These are phyloP conservation scores for Aphidoletes aphidimyza DNA, from an alignment of 2,888 invertebrate genomes.

Conservation along the genomic window DNA sequence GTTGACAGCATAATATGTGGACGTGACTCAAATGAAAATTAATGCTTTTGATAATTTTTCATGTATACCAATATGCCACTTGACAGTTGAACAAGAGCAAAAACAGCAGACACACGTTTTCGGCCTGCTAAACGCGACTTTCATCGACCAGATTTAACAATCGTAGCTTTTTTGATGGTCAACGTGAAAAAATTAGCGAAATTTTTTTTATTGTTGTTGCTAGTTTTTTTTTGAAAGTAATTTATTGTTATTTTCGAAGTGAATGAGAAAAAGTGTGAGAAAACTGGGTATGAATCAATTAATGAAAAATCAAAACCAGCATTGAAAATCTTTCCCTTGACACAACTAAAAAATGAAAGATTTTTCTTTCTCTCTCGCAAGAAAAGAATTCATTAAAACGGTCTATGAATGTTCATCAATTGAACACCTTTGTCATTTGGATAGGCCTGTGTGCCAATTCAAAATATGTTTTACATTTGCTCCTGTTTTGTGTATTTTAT, in stretches of 20 bases:
- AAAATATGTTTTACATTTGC: too few species aligned
- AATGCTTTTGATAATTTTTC: conserved; percentile 55
- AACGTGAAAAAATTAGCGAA: conserved; percentile 9
- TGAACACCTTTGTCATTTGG: too few species aligned
- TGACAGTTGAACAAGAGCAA: background rate
- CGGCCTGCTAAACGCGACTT: background rate
- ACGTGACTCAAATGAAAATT: conserved; percentile 56
- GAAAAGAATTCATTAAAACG: too few species aligned
- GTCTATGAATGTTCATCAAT: too few species aligned
- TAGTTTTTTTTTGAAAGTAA: background rate
- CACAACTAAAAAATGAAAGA: too few species aligned
- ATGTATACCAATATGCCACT: conserved; percentile 22
- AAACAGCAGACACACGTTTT: background rate
- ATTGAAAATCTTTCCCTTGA: too few species aligned
- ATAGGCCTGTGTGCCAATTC: too few species aligned
- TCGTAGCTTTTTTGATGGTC: background rate
- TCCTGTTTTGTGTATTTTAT: too few species aligned
- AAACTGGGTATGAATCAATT: too few species aligned
- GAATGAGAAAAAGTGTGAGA: background rate
- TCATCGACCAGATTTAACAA: background rate
- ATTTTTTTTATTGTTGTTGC: background rate
- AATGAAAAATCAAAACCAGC: too few species aligned
- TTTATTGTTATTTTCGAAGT: background rate
- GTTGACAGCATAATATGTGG: conserved; percentile 56
- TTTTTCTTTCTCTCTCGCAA: too few species aligned